These are phyloP conservation scores for Agelas oroides DNA, from an alignment of 37 sponge, comb jelly and placozoan genomes.

Conservation along the genomic window DNA sequence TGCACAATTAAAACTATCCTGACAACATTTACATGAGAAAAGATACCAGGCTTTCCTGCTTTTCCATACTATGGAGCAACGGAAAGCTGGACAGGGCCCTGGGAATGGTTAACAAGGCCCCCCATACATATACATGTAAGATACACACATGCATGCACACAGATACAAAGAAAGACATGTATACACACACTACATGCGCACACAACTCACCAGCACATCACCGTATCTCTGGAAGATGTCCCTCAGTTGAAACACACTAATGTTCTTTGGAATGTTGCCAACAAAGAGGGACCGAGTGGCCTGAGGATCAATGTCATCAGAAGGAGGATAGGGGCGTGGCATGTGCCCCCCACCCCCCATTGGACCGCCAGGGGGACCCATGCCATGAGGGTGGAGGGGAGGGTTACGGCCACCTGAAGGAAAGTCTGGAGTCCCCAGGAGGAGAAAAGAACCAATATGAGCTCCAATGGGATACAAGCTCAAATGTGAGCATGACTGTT, in stretches of 20 bases:
- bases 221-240: constrained; percentile 84
- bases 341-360: neutral
- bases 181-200: neutral
- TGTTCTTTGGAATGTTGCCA: constrained; percentile 83
- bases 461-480: too few species aligned
- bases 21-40: too few species aligned
- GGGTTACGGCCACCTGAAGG: constrained; percentile 42
- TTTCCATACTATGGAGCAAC: too few species aligned
- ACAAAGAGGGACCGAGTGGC: constrained; percentile 88
- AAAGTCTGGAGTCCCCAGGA: constrained; percentile 45
- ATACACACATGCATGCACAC: too few species aligned
- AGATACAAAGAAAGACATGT: too few species aligned
- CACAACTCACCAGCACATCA: constrained; percentile 68
- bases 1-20: too few species aligned
- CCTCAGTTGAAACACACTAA: constrained; percentile 74
- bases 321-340: neutral
- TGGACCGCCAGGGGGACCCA: neutral
- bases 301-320: constrained; percentile 59
- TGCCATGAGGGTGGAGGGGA: neutral
- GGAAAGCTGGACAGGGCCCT: too few species aligned
- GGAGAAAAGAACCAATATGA: too few species aligned
- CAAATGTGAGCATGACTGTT: too few species aligned
- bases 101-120: too few species aligned
- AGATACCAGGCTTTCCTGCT: too few species aligned
- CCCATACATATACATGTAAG: too few species aligned